A percentile compares a stretch with the other conserved stretches of the same genome.
Conservation (phyloP, 2,113 vertebrate genomes). For the Phrynocephalus versicolor region DNA sequence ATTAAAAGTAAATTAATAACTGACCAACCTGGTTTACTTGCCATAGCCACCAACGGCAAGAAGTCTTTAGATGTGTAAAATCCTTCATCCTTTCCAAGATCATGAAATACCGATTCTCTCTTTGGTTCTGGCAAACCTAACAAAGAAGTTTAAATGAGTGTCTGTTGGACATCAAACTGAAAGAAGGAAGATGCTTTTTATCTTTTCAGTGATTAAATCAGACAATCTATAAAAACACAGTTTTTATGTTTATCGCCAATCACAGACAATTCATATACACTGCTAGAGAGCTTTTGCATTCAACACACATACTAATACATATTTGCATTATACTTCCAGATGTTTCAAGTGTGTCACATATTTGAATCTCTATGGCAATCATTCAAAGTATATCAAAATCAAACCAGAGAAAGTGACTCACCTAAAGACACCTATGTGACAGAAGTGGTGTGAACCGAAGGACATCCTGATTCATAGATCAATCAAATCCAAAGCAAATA, state of each 20-base stretch:
- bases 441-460: neutral
- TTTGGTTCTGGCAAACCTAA: constrained; percentile 92
- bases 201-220: neutral
- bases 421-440: neutral
- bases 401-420: neutral
- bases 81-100: constrained; percentile 81
- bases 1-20: neutral
- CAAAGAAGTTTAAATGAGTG: constrained; percentile 29
- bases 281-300: neutral
- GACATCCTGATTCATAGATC: neutral
- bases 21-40: constrained; percentile 86
- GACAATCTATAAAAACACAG: neutral
- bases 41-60: constrained; percentile 86
- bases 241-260: neutral
- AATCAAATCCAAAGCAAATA: neutral
- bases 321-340: neutral
- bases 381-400: neutral
- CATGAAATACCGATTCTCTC: constrained; percentile 82
- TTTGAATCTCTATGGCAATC: neutral
- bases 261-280: neutral
- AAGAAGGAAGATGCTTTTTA: neutral
- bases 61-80: constrained; percentile 95
- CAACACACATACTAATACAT: neutral
- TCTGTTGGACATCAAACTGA: constrained; percentile 17
- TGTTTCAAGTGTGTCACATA: neutral